These are phyloP conservation scores for Chionis minor DNA, from an alignment of 2,113 vertebrate genomes.

Conservation along the genomic window DNA sequence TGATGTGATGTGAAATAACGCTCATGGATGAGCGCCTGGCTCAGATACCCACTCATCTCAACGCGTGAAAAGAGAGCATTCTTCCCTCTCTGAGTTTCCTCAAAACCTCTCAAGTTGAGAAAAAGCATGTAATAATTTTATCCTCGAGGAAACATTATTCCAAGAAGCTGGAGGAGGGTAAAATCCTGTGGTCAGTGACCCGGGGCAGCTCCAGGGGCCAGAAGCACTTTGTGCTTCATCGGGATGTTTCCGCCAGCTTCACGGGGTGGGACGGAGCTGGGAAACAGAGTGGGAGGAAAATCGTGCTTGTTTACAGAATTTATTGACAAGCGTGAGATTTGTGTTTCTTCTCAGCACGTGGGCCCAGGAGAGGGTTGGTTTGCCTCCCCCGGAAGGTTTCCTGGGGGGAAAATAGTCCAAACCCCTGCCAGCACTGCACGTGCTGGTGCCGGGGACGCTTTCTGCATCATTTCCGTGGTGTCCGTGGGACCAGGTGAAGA, in stretches of 20 bases:
- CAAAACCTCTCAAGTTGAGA: background rate
- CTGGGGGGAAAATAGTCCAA: background rate
- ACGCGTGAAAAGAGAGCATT: accelerated
- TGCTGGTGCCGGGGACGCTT: background rate
- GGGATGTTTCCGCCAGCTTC: background rate
- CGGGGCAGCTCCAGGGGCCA: background rate
- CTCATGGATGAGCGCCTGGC: background rate
- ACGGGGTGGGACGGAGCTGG: background rate
- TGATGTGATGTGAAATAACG: background rate
- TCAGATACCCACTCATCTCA: accelerated
- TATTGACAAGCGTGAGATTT: background rate
- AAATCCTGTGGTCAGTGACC: background rate
- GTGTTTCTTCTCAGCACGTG: background rate
- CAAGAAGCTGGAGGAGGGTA: background rate
- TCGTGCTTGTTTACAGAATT: background rate
- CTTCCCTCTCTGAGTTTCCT: background rate
- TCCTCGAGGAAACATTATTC: background rate
- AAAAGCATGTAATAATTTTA: accelerated
- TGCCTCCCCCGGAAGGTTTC: background rate
- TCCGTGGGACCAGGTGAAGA: background rate
- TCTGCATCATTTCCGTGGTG: accelerated
- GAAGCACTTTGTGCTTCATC: background rate
- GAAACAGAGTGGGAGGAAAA: constrained; percentile 30
- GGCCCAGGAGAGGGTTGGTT: background rate
- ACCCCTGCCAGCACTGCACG: accelerated